phyloP scores from a whole-genome alignment of 2,888 invertebrate genomes.

The Melanargia galathea region DNA sequence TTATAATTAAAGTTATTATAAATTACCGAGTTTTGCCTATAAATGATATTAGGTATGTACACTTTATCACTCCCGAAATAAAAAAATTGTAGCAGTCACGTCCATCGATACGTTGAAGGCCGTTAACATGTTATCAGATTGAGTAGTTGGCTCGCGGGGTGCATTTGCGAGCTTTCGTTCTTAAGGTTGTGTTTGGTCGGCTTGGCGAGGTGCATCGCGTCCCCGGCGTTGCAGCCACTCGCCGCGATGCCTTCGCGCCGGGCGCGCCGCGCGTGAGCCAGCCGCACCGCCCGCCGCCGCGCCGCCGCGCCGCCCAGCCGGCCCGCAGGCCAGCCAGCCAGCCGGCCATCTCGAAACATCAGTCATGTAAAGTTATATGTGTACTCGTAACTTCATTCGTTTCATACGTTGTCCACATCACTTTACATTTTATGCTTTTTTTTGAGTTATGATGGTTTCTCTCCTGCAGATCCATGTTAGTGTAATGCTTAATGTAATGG shows the following conservation, averaged over 20 bases:
- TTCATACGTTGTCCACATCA: not conserved
- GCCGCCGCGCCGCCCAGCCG: not conserved
- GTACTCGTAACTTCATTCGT: not conserved
- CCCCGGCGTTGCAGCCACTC: conserved; percentile 47
- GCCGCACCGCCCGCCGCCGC: conserved; percentile 13
- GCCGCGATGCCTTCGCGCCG: conserved; percentile 43
- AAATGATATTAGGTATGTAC: no score
- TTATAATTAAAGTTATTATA: no score
- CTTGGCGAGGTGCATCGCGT: conserved; percentile 47
- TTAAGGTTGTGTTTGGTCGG: conserved; percentile 46
- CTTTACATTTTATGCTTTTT: not conserved
- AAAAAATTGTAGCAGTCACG: conserved; percentile 26
- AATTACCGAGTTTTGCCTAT: no score
- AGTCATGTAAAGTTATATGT: conserved; percentile 33
- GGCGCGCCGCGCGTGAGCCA: conserved; percentile 34
- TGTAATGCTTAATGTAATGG: not conserved
- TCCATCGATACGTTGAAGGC: conserved; percentile 47
- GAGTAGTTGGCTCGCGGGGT: conserved; percentile 48
- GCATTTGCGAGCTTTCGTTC: conserved; percentile 46
- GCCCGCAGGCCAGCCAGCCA: not conserved
- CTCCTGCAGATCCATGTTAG: not conserved
- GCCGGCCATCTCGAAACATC: not conserved
- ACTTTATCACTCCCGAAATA: no score
- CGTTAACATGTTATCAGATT: conserved; percentile 50
- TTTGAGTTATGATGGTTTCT: not conserved